A percentile compares a stretch with the other conserved stretches of the same genome.
Conservation (phyloP, 2,113 vertebrate species). For the Platanista minor region DNA sequence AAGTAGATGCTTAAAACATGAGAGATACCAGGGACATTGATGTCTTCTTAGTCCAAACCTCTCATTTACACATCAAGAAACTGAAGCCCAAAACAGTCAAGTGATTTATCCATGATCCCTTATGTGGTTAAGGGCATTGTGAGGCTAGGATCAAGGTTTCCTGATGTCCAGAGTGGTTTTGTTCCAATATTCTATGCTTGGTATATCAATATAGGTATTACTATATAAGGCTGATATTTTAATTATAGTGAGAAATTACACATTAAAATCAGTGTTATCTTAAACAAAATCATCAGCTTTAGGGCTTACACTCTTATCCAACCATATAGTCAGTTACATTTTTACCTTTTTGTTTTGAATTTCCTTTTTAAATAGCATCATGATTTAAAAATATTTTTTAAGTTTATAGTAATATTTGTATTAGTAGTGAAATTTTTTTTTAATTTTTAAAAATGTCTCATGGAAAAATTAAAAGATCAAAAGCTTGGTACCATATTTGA, state of each 20-base stretch:
- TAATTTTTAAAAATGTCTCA: not conserved
- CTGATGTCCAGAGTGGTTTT: not conserved
- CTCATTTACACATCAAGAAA: not conserved
- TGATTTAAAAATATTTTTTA: not conserved
- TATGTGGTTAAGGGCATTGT: not conserved
- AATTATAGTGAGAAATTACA: not conserved
- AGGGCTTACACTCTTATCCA: not conserved
- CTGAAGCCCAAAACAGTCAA: not conserved
- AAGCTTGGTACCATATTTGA: not conserved
- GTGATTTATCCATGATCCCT: not conserved
- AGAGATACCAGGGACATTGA: not conserved
- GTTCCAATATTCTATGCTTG: not conserved
- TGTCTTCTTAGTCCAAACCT: not conserved
- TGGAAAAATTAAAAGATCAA: conserved; percentile 8
- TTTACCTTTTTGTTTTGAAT: conserved; percentile 26
- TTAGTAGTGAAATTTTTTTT: not conserved
- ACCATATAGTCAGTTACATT: not conserved
- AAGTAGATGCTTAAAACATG: not conserved
- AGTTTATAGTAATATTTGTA: not conserved
- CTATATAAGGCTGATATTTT: not conserved
- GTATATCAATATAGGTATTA: not conserved
- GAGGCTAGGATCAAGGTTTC: not conserved
- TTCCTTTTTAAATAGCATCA: not conserved
- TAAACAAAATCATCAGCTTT: not conserved
- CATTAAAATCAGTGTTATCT: conserved; percentile 16